Evolutionary conservation across 2,888 invertebrate species (phyloP).

Genomic region (Omphaloscelis lunosa): DNA sequence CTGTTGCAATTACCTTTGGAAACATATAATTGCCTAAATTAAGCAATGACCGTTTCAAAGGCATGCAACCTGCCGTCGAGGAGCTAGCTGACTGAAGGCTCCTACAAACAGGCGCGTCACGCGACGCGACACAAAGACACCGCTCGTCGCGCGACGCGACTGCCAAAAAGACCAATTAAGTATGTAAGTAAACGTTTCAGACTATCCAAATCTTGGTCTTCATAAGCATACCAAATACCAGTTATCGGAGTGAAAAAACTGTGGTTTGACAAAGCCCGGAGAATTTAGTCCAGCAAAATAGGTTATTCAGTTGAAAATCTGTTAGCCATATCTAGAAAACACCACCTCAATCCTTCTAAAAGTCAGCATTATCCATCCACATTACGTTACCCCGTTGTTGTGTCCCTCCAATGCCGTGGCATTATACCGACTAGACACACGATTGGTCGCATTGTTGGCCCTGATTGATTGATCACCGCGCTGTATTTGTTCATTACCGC

Average conservation of each 20-base stretch:
- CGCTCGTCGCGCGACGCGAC: too few relatives aligned
- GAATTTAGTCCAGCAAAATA: not conserved
- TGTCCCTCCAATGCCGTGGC: conserved; percentile 26
- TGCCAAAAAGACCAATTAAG: not conserved
- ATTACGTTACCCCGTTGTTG: conserved; percentile 17
- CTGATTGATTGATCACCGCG: conserved; percentile 63
- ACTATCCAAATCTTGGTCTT: not conserved
- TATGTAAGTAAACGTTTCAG: not conserved
- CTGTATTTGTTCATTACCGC: conserved; percentile 64
- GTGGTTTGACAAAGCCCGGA: not conserved
- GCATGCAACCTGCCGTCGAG: too few relatives aligned
- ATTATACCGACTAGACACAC: conserved; percentile 51
- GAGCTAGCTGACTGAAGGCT: too few relatives aligned
- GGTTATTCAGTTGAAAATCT: not conserved
- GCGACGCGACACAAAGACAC: too few relatives aligned
- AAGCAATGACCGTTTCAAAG: too few relatives aligned
- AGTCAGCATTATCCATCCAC: conserved; percentile 26
- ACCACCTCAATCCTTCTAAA: conserved; percentile 7
- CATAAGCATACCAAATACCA: not conserved
- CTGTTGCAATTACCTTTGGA: not conserved
- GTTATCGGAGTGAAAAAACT: not conserved
- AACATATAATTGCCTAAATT: not conserved
- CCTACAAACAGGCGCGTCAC: too few relatives aligned
- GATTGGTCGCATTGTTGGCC: conserved; percentile 61
- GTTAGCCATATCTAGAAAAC: not conserved